phyloP scores from a whole-genome alignment of 2,797 vertebrate species.

The Okamejei kenojei region DNA sequence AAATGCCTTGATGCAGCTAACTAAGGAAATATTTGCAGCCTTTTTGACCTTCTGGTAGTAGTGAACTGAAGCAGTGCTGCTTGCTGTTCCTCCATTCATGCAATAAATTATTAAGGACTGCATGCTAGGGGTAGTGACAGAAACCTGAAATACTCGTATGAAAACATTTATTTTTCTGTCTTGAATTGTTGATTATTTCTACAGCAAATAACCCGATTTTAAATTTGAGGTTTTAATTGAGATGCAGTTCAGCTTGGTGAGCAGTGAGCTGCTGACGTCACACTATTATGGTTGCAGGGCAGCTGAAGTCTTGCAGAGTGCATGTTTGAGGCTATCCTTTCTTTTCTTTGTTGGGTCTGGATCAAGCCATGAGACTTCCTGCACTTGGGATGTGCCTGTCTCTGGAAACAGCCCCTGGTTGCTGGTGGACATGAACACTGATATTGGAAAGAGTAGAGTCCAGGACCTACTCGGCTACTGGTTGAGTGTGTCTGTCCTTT shows the following conservation, averaged over 20 bases:
- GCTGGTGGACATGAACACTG: not conserved
- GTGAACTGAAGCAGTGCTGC: not conserved
- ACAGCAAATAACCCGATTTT: not conserved
- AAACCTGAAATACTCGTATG: not conserved
- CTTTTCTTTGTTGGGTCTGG: not conserved
- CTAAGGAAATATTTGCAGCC: not conserved
- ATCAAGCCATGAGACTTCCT: not conserved
- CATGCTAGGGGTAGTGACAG: not conserved
- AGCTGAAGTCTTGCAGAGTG: not conserved
- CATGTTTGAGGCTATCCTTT: constrained; percentile 23
- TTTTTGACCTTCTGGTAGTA: not conserved
- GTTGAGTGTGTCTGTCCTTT: constrained; percentile 29
- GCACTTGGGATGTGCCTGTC: not conserved
- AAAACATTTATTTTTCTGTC: not conserved
- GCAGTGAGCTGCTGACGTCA: not conserved
- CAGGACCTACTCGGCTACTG: not conserved
- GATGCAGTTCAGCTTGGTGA: not conserved
- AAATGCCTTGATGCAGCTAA: not conserved
- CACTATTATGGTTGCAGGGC: not conserved
- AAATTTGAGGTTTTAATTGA: not conserved
- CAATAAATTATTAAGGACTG: not conserved
- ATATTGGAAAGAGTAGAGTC: not conserved
- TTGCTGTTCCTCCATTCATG: not conserved
- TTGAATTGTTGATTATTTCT: not conserved
- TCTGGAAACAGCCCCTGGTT: not conserved